Percentiles rank a stretch among this genome's conserved stretches.
Evolutionary conservation across 2,888 invertebrate species (phyloP).

Genomic region (Scaptomyza caliginosa): DNA sequence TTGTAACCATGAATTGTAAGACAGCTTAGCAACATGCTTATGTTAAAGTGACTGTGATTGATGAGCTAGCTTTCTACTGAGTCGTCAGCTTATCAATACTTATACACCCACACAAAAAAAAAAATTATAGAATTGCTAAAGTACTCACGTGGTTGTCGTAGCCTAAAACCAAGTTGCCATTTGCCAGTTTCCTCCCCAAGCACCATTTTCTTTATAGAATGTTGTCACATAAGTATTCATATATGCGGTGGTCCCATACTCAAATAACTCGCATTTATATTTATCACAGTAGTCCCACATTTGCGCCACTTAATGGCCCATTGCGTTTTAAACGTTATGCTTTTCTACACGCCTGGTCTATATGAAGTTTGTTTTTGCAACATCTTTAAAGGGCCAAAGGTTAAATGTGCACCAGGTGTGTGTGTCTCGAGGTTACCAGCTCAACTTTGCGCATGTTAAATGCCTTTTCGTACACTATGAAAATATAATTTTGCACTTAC

Average conservation of each 20-base stretch:
- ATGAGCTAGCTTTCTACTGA: slow-evolving; percentile 18
- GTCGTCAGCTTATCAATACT: slow-evolving; percentile 7
- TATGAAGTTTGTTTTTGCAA: not conserved
- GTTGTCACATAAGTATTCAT: slow-evolving; percentile 36
- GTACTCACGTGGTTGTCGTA: slow-evolving; percentile 19
- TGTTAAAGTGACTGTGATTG: slow-evolving; percentile 35
- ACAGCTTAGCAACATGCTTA: not conserved
- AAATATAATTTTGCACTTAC: not conserved
- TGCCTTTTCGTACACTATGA: not conserved
- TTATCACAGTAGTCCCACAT: slow-evolving; percentile 41
- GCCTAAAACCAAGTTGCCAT: slow-evolving; percentile 25
- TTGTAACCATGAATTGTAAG: not conserved
- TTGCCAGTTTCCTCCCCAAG: not conserved
- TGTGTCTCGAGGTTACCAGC: slow-evolving; percentile 4
- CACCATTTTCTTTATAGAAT: not conserved
- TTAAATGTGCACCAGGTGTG: slow-evolving; percentile 47
- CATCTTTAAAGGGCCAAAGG: slow-evolving; percentile 43
- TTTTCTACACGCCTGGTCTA: slow-evolving; percentile 14
- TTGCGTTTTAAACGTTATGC: slow-evolving; percentile 52
- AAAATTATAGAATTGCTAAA: slow-evolving; percentile 18
- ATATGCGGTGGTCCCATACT: not conserved
- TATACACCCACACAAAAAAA: not conserved
- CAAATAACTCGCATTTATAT: slow-evolving; percentile 17
- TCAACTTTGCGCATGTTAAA: slow-evolving; percentile 4
- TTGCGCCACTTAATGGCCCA: slow-evolving; percentile 62